phyloP scores from a whole-genome alignment of 2,888 invertebrate genomes.

The Agrenia bidenticulata region DNA sequence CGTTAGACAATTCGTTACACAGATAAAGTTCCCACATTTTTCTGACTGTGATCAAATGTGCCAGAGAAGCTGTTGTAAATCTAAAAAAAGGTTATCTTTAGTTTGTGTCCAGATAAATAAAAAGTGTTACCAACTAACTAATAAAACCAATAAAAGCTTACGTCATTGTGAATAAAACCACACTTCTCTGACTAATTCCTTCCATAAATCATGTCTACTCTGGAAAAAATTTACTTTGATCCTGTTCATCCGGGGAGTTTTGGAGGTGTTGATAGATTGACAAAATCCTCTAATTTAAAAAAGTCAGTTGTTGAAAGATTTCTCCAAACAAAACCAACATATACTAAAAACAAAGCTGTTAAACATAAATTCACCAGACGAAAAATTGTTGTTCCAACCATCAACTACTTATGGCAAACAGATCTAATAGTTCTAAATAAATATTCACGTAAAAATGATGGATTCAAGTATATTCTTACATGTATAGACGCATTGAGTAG shows the following conservation, averaged over 20 bases:
- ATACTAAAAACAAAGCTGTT: conserved; percentile 4
- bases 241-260: conserved; percentile 13
- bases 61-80: background rate
- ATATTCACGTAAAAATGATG: conserved; percentile 22
- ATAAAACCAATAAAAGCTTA: background rate
- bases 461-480: conserved; percentile 31
- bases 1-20: background rate
- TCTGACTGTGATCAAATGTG: background rate
- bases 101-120: conserved; percentile 11
- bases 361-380: background rate
- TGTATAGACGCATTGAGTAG: conserved; percentile 41
- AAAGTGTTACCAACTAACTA: background rate
- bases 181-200: background rate
- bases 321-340: background rate
- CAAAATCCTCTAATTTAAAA: background rate
- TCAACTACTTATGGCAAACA: conserved; percentile 28
- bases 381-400: conserved; percentile 3
- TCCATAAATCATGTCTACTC: background rate
- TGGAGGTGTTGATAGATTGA: conserved; percentile 9
- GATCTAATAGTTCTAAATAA: conserved; percentile 26
- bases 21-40: background rate
- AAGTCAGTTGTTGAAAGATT: background rate
- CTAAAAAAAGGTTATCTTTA: background rate
- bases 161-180: background rate
- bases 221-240: background rate